Percentiles rank a stretch among this genome's conserved stretches.
These are phyloP conservation scores for Subanguina moxae DNA, from an alignment of 1,140 invertebrate genomes.

Conservation along the genomic window DNA sequence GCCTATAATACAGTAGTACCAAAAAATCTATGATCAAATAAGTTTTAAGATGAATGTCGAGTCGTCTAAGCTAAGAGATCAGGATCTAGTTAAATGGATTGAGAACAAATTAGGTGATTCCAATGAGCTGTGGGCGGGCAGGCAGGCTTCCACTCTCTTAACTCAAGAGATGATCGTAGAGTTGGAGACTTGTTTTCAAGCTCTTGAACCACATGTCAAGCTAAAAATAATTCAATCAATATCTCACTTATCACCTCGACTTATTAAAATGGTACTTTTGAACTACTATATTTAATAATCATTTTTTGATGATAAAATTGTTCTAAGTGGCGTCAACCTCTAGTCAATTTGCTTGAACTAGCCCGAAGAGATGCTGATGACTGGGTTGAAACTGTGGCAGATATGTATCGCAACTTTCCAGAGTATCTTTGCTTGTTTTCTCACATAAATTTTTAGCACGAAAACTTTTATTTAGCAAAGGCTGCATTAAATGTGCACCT, in stretches of 20 bases:
- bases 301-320: conserved; percentile 13
- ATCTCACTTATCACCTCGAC: conserved; percentile 42
- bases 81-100: conserved; percentile 37
- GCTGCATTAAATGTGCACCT: conserved; percentile 7
- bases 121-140: conserved; percentile 36
- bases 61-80: background rate
- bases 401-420: conserved; percentile 38
- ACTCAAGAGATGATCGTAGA: conserved; percentile 44
- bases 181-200: conserved; percentile 44
- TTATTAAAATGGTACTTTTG: background rate
- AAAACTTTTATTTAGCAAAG: background rate
- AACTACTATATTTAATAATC: background rate
- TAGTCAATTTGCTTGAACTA: conserved; percentile 29
- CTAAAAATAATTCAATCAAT: conserved; percentile 48
- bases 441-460: too few relatives aligned
- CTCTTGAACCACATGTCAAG: conserved; percentile 42
- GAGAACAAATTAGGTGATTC: conserved; percentile 43
- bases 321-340: conserved; percentile 35
- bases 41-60: background rate
- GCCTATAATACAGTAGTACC: too few relatives aligned
- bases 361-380: conserved; percentile 43
- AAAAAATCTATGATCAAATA: too few relatives aligned
- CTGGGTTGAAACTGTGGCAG: conserved; percentile 41
- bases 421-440: conserved; percentile 13
- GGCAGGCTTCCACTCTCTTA: conserved; percentile 30